Evolutionary conservation across 2,113 vertebrate species (phyloP).

Genomic region (Reinhardtius hippoglossoides): DNA sequence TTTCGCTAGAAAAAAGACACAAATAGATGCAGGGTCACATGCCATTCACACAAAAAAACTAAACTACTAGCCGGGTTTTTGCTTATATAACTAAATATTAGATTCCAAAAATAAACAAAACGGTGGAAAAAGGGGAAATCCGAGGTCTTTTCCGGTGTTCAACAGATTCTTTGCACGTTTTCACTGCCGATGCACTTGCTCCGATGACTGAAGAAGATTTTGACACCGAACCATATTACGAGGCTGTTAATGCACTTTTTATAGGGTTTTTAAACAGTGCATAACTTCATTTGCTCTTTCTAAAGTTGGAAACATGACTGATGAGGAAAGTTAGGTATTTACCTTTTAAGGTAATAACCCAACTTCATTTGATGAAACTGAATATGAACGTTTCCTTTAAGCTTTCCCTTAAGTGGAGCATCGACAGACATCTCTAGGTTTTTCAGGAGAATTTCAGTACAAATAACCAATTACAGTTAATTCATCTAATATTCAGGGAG

Average conservation of each 20-base stretch:
- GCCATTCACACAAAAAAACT: constrained; percentile 27
- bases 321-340: neutral
- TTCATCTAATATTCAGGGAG: neutral
- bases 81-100: constrained; percentile 26
- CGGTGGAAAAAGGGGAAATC: neutral
- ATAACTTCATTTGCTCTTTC: constrained; percentile 2
- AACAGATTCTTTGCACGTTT: constrained; percentile 20
- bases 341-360: neutral
- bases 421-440: too few species aligned
- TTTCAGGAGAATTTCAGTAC: too few species aligned
- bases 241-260: neutral
- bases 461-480: neutral
- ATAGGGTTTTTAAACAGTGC: neutral
- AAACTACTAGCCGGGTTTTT: constrained; percentile 1
- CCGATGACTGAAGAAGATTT: neutral
- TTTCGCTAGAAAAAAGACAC: constrained; percentile 34
- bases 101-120: constrained; percentile 19
- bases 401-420: too few species aligned
- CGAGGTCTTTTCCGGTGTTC: constrained; percentile 12
- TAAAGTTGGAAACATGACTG: constrained; percentile 1
- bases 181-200: neutral
- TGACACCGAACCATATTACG: neutral
- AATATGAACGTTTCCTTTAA: too few species aligned
- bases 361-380: too few species aligned
- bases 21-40: constrained; percentile 51